Conservation (phyloP, 1,140 invertebrate genomes). For the Drosophila erecta region DNA sequence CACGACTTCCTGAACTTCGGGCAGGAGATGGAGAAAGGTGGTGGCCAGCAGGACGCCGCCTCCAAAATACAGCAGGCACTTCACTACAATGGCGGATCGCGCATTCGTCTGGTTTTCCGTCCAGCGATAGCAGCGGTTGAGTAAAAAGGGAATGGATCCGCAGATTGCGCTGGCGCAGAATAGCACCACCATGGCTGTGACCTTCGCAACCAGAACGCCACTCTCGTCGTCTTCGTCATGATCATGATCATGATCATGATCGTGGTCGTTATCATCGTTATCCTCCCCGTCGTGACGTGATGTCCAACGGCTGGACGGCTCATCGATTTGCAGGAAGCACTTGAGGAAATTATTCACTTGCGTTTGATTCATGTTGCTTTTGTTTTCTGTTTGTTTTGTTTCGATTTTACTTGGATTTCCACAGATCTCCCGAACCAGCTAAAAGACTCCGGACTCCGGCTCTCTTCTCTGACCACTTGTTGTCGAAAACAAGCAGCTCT, state of each 20-base stretch:
- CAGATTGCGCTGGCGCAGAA: conserved; percentile 89
- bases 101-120: conserved; percentile 84
- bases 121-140: conserved; percentile 89
- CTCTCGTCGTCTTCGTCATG: conserved; percentile 55
- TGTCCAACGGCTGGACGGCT: conserved; percentile 57
- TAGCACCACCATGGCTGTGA: conserved; percentile 89
- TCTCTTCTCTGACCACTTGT: conserved; percentile 10
- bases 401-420: conserved; percentile 28
- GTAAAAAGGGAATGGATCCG: conserved; percentile 88
- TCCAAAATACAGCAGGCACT: conserved; percentile 92
- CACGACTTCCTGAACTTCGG: conserved; percentile 92
- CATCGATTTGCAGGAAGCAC: conserved; percentile 81
- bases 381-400: conserved; percentile 39
- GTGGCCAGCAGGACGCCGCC: conserved; percentile 96
- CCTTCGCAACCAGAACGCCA: conserved; percentile 87
- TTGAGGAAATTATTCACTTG: conserved; percentile 79
- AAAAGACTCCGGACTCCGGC: conserved; percentile 7
- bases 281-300: conserved; percentile 68
- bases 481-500: conserved; percentile 18
- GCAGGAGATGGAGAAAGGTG: conserved; percentile 95
- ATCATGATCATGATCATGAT: conserved; percentile 67
- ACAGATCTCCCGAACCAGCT: conserved; percentile 29
- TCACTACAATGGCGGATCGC: conserved; percentile 85
- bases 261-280: conserved; percentile 74
- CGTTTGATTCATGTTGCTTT: conserved; percentile 73